These are phyloP conservation scores for Echinarachnius parma DNA, from an alignment of 53 echinoderm and acorn worm genomes.

Conservation along the genomic window DNA sequence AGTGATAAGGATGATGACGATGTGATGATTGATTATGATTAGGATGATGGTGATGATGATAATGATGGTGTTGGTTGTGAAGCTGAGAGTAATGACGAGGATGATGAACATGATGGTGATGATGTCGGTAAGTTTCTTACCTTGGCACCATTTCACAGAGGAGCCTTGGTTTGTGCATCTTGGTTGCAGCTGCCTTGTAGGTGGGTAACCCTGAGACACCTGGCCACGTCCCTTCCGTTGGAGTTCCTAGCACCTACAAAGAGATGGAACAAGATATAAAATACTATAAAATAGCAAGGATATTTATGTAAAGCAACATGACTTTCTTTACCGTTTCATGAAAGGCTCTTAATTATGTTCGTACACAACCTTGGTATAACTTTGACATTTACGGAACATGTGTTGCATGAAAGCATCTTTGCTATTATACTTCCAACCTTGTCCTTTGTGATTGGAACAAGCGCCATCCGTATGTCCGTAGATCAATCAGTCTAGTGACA, in stretches of 20 bases:
- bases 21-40: no score
- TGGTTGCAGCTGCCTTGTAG: conserved; percentile 64
- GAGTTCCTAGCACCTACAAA: conserved; percentile 84
- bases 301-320: neutral
- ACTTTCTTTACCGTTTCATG: no score
- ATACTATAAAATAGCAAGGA: neutral
- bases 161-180: conserved; percentile 56
- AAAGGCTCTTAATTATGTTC: no score
- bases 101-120: neutral
- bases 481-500: no score
- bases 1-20: no score
- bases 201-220: conserved; percentile 76
- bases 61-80: no score
- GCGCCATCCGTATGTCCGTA: no score
- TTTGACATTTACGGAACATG: neutral
- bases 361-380: no score
- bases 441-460: no score
- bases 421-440: no score
- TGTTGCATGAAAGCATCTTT: neutral
- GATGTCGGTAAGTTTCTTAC: conserved; percentile 48
- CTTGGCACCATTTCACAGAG: conserved; percentile 78
- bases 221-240: conserved; percentile 77
- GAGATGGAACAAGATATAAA: neutral
- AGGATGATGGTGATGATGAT: no score
- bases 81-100: neutral